Evolutionary conservation across 2,888 invertebrate genomes (phyloP).

Genomic region (Caenorhabditis sp.): DNA sequence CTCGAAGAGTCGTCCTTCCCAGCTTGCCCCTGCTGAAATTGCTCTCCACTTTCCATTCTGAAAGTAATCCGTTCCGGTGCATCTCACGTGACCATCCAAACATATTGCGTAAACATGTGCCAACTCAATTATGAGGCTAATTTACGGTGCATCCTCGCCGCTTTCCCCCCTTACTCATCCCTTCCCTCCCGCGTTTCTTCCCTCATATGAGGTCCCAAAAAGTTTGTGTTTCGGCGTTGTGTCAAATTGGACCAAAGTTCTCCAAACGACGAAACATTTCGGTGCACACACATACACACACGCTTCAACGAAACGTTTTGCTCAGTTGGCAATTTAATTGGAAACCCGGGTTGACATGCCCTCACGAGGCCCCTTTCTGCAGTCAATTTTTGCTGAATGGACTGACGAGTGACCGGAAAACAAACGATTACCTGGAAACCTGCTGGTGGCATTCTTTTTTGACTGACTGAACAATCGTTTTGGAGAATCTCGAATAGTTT

Average conservation of each 20-base stretch:
- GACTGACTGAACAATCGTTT: too few relatives aligned
- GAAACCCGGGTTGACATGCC: slow-evolving; percentile 43
- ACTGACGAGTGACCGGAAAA: slow-evolving; percentile 35
- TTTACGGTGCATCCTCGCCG: slow-evolving; percentile 3
- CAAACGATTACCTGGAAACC: slow-evolving; percentile 16
- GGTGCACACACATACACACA: too few relatives aligned
- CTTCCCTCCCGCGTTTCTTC: not conserved
- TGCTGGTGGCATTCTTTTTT: not conserved
- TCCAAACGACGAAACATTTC: slow-evolving; percentile 5
- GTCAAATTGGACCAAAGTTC: slow-evolving; percentile 14
- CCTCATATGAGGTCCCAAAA: not conserved
- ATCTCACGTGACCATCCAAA: not conserved
- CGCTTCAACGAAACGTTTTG: too few relatives aligned
- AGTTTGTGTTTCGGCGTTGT: not conserved
- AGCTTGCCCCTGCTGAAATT: too few relatives aligned
- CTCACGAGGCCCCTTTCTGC: not conserved
- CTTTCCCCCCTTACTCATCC: not conserved
- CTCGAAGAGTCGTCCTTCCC: too few relatives aligned
- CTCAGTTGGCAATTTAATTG: slow-evolving; percentile 52
- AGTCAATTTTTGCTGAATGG: not conserved
- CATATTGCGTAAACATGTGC: slow-evolving; percentile 21
- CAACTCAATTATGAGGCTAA: slow-evolving; percentile 50
- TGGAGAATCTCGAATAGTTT: too few relatives aligned
- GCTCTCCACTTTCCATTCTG: not conserved
- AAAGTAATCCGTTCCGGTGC: not conserved